These are phyloP conservation scores for Simalia tracyae DNA, from an alignment of 2,797 vertebrate species.

Conservation along the genomic window DNA sequence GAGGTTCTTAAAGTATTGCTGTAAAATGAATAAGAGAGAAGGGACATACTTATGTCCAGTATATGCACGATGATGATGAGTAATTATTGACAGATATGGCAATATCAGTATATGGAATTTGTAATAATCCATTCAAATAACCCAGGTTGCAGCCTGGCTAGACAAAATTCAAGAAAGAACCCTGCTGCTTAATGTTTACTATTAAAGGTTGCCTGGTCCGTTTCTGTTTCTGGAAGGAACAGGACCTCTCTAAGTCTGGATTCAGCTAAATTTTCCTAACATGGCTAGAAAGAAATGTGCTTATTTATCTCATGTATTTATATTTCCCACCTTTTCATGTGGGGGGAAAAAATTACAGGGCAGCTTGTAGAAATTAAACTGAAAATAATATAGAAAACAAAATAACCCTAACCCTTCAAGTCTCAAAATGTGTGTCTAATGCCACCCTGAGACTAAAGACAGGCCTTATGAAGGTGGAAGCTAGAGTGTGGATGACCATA, in stretches of 20 bases:
- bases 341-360: not conserved
- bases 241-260: not conserved
- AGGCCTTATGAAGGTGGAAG: too few species aligned
- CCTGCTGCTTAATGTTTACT: not conserved
- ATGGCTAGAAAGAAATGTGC: not conserved
- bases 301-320: not conserved
- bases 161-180: not conserved
- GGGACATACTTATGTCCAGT: not conserved
- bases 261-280: not conserved
- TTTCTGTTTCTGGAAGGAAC: not conserved
- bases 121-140: not conserved
- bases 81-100: not conserved
- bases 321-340: not conserved
- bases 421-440: too few species aligned
- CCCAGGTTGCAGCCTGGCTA: not conserved
- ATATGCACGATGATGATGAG: not conserved
- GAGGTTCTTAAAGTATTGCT: not conserved
- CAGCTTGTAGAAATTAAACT: not conserved
- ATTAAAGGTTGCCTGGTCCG: fast-evolving
- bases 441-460: too few species aligned
- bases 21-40: not conserved
- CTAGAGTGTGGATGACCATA: too few species aligned
- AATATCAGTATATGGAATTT: not conserved
- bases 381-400: not conserved
- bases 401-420: too few species aligned